Evolutionary conservation across 2,888 invertebrate genomes (phyloP).

Genomic region (Arge pagana): DNA sequence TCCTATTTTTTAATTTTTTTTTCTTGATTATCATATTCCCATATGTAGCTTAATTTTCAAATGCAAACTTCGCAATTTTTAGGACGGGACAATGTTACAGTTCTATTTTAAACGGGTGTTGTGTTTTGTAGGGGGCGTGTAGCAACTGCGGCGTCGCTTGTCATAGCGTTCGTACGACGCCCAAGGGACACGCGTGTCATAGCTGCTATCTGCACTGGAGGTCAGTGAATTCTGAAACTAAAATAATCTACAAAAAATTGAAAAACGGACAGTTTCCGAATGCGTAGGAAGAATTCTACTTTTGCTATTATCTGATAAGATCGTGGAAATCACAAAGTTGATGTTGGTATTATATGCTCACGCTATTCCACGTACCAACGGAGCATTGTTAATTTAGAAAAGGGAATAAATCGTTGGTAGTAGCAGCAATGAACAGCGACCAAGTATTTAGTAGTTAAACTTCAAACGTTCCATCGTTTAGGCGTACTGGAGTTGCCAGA

Average conservation of each 20-base stretch:
- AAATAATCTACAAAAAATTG: conserved; percentile 33
- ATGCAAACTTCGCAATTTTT: conserved; percentile 8
- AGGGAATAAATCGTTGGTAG: too few relatives aligned
- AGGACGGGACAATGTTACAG: conserved; percentile 12
- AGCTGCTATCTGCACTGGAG: conserved; percentile 87
- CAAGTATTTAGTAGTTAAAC: conserved; percentile 12
- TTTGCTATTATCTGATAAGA: too few relatives aligned
- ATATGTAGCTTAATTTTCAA: conserved; percentile 12
- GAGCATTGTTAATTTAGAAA: too few relatives aligned
- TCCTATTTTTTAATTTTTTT: too few relatives aligned
- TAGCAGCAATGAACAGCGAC: too few relatives aligned
- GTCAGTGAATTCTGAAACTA: conserved; percentile 62
- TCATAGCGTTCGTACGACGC: conserved; percentile 73
- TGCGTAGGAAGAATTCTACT: too few relatives aligned
- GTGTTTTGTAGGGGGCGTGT: conserved; percentile 61
- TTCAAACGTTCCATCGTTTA: conserved; percentile 46
- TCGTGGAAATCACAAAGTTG: too few relatives aligned
- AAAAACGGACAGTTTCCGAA: conserved; percentile 26
- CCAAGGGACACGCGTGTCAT: conserved; percentile 79
- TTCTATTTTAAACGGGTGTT: conserved; percentile 49
- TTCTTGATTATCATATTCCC: neutral
- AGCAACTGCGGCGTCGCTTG: conserved; percentile 77
- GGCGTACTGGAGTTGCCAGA: conserved; percentile 62
- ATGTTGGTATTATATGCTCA: too few relatives aligned
- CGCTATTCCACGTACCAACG: too few relatives aligned